These are phyloP conservation scores for Philopotamus ludificatus DNA, from an alignment of 1,140 invertebrate genomes.

Conservation along the genomic window DNA sequence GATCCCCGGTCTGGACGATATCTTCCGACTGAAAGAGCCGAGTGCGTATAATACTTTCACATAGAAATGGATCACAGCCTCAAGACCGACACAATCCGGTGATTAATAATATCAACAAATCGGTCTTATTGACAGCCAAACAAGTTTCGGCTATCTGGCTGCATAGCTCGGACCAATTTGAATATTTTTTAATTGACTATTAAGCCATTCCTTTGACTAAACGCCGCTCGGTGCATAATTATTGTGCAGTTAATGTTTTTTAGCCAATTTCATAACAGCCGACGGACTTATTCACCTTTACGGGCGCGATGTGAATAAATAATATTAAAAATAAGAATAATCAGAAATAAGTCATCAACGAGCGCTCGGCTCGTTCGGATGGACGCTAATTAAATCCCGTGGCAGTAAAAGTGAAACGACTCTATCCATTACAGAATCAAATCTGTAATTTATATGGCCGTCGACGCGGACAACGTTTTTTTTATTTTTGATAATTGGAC, in stretches of 20 bases:
- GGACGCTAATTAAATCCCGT: background rate
- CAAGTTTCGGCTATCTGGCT: background rate
- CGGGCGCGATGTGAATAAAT: background rate
- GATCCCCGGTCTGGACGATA: background rate
- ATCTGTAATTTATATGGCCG: background rate
- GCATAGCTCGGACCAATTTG: constrained; percentile 7
- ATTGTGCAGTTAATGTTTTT: background rate
- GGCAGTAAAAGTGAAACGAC: background rate
- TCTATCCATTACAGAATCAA: background rate
- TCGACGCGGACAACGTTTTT: background rate
- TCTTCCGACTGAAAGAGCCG: background rate
- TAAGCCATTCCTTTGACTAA: constrained; percentile 8
- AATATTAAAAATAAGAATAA: background rate
- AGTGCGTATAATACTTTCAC: background rate
- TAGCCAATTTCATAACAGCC: background rate
- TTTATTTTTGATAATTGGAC: background rate
- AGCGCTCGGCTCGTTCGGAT: background rate
- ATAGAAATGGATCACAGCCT: background rate
- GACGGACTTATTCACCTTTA: background rate
- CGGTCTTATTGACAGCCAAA: constrained; percentile 14
- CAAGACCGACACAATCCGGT: background rate
- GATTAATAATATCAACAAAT: constrained; percentile 27
- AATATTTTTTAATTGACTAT: constrained; percentile 28
- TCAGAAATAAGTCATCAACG: background rate
- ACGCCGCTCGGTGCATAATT: constrained; percentile 1